Evolutionary conservation across 2,888 invertebrate species (phyloP).

Genomic region (Trichopria drosophilae): DNA sequence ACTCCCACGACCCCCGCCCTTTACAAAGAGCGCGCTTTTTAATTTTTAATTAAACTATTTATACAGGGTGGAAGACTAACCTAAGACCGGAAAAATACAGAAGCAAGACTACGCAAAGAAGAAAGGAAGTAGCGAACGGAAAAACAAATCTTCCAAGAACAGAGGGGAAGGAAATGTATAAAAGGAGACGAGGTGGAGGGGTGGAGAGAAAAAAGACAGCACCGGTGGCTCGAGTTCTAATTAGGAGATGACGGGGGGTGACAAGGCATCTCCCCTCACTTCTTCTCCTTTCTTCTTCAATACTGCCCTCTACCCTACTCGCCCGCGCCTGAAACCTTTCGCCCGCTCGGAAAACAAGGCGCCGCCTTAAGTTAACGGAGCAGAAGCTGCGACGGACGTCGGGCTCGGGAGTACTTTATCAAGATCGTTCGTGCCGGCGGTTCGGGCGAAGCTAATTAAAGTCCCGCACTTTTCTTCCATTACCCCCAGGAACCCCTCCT

Average conservation of each 20-base stretch:
- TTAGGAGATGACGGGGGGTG: slow-evolving; percentile 6
- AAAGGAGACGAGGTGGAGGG: slow-evolving; percentile 8
- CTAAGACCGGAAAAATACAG: too few species aligned
- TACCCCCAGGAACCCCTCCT: slow-evolving; percentile 5
- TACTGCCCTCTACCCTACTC: slow-evolving; percentile 3
- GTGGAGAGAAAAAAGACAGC: too few species aligned
- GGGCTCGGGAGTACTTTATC: slow-evolving; percentile 1
- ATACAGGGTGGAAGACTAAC: too few species aligned
- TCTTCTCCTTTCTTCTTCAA: slow-evolving; percentile 8
- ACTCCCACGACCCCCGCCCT: too few species aligned
- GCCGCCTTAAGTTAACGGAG: slow-evolving; percentile 14
- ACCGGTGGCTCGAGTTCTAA: too few species aligned
- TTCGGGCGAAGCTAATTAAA: slow-evolving; percentile 32
- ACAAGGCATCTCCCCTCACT: slow-evolving; percentile 10
- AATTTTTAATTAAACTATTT: too few species aligned
- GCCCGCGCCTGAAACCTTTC: too few species aligned
- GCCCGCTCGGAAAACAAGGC: slow-evolving; percentile 21
- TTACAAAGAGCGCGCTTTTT: too few species aligned
- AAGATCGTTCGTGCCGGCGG: slow-evolving; percentile 6
- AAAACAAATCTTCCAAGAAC: too few species aligned
- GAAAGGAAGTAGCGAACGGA: too few species aligned
- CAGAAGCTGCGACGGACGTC: slow-evolving; percentile 11
- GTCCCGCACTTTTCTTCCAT: slow-evolving; percentile 3
- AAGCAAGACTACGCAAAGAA: too few species aligned
- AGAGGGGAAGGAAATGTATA: too few species aligned